Conservation (phyloP, 2,113 vertebrate genomes). For the Apistogramma diplotaenia region DNA sequence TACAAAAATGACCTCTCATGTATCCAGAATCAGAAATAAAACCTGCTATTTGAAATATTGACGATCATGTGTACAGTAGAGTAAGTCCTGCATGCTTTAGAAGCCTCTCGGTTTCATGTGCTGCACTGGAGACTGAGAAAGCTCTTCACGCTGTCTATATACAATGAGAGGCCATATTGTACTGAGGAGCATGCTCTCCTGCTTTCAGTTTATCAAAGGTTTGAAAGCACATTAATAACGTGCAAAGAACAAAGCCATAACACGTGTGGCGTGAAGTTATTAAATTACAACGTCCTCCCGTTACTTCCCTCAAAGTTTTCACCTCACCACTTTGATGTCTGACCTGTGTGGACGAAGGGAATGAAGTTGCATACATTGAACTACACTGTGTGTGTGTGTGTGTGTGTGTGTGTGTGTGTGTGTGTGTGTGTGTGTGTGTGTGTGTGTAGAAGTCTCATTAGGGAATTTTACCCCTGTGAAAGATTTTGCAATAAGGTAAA, state of each 20-base stretch:
- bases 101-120: conserved; percentile 10
- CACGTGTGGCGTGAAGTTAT: conserved; percentile 37
- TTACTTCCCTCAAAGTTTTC: conserved; percentile 39
- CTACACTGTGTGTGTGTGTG: conserved; percentile 29
- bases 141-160: background rate
- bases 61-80: background rate
- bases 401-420: background rate
- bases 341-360: conserved; percentile 38
- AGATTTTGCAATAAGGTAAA: conserved; percentile 55
- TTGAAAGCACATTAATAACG: conserved; percentile 9
- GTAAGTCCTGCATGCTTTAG: background rate
- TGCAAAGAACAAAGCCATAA: conserved; percentile 49
- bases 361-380: conserved; percentile 20
- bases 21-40: conserved; percentile 20
- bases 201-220: conserved; percentile 18
- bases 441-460: conserved; percentile 41
- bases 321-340: conserved; percentile 66
- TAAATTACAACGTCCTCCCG: conserved; percentile 49
- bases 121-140: background rate
- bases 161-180: background rate
- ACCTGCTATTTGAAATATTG: conserved; percentile 7
- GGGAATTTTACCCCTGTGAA: conserved; percentile 39
- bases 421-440: no score
- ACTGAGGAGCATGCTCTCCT: conserved; percentile 2
- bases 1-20: conserved; percentile 15